Conservation (phyloP, 2,797 vertebrate species). For the Scolopax bukidnonensis region DNA sequence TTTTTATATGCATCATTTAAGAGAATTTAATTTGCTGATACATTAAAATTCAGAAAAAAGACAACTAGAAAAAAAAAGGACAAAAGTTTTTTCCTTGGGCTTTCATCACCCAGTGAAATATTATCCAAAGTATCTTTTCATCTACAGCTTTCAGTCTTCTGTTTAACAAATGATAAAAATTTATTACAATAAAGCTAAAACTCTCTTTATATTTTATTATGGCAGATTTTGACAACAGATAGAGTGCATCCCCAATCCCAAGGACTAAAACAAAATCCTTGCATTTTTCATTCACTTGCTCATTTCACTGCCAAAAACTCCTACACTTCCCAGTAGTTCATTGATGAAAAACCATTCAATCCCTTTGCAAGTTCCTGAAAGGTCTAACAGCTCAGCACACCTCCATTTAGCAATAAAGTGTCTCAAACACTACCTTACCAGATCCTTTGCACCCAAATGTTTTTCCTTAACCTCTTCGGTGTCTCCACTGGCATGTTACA, state of each 20-base stretch:
- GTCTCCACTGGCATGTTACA: background rate
- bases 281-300: background rate
- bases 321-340: background rate
- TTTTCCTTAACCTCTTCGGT: background rate
- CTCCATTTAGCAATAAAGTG: background rate
- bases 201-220: background rate
- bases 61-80: background rate
- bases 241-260: background rate
- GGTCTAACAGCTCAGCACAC: background rate
- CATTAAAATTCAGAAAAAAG: background rate
- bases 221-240: background rate
- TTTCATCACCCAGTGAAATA: background rate
- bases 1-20: background rate
- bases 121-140: background rate
- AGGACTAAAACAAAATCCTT: background rate
- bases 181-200: background rate
- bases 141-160: background rate
- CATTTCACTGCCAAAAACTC: background rate
- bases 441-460: background rate
- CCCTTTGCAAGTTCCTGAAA: background rate
- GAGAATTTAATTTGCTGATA: background rate
- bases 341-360: background rate
- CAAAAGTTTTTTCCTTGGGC: background rate
- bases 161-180: background rate
- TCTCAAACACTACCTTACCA: background rate